Evolutionary conservation across 2,888 invertebrate genomes (phyloP).

Genomic region (Neria commutata): DNA sequence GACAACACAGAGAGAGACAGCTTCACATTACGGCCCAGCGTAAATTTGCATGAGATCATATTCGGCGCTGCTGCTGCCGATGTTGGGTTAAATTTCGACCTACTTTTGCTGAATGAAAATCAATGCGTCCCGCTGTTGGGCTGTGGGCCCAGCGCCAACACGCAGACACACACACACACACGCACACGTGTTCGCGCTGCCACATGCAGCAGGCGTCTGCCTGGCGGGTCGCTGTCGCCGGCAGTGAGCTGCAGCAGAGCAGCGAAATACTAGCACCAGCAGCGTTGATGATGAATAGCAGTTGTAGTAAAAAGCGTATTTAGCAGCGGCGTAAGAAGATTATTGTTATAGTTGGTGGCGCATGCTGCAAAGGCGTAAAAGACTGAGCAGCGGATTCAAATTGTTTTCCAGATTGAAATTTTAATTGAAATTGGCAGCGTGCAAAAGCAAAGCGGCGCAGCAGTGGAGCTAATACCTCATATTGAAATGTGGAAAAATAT

Average conservation of each 20-base stretch:
- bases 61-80: background rate
- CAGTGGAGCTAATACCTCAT: too few relatives aligned
- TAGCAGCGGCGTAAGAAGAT: background rate
- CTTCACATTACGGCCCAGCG: too few relatives aligned
- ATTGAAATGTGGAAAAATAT: slow-evolving; percentile 1
- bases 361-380: background rate
- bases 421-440: slow-evolving; percentile 37
- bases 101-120: slow-evolving; percentile 52
- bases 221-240: slow-evolving; percentile 19
- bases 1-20: too few relatives aligned
- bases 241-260: too few relatives aligned
- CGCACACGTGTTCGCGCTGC: background rate
- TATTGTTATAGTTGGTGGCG: background rate
- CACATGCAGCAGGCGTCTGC: slow-evolving; percentile 15
- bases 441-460: background rate
- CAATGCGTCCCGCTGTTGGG: slow-evolving; percentile 53
- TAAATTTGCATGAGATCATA: background rate
- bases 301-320: background rate
- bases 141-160: slow-evolving; percentile 19
- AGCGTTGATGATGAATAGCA: background rate
- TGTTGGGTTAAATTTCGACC: slow-evolving; percentile 37
- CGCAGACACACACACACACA: background rate
- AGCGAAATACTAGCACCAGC: too few relatives aligned
- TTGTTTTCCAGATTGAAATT: slow-evolving; percentile 41
- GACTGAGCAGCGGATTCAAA: slow-evolving; percentile 30